Base-by-base conservation (phyloP, 2,888 invertebrate species). In the Ctena decussata region DNA sequence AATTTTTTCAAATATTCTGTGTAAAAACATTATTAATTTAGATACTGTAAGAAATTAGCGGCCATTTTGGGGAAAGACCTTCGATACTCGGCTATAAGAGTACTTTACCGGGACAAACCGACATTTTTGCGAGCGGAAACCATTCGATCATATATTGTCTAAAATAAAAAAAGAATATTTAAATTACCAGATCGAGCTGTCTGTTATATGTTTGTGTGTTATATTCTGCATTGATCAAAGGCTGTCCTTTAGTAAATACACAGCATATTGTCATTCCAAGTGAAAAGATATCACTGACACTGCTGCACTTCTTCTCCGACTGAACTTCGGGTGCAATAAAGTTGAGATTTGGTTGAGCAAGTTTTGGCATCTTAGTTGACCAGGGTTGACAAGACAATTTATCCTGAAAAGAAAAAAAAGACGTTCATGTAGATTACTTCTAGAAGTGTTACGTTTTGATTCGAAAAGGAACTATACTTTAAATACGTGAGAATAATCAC, bases 291-390 rank as follows among this genome's bases (percentile, higher is more conserved):
- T 99, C 99, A 92, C 98, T 98, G 69, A 98, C 97, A 77, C 98
- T 97, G 95, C 98, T 98, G 87, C 94, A 89, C 77, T 89, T 91
- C 81, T 95, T 93, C 41, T 97, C 97, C 37, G 97, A 97, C 96
- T 99, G 99, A 65, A 98, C 97, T 96, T 99, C 99, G 0, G 99
- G 99, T 77, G 99, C 99, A 97, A 97, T 93, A 95, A 97, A 99
- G 96, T 99, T 99, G 87, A 99, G 97, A 96, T 98, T 98, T 0
- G 99, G 99, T 96, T 99, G 99, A 8, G 98, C 97, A 97, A 98
- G 97, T 96, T 98, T 98, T 0, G 99, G 97, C 83, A 98, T 96
- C 94, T 98, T 97, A 87, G 98, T 97, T 57, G 98, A 98, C 98
- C 99, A 99, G 0, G 98, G 97, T 89, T 97, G 97, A 94, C 98